Conservation (phyloP, 2,888 invertebrate species). For the Dynastes hyllus region DNA sequence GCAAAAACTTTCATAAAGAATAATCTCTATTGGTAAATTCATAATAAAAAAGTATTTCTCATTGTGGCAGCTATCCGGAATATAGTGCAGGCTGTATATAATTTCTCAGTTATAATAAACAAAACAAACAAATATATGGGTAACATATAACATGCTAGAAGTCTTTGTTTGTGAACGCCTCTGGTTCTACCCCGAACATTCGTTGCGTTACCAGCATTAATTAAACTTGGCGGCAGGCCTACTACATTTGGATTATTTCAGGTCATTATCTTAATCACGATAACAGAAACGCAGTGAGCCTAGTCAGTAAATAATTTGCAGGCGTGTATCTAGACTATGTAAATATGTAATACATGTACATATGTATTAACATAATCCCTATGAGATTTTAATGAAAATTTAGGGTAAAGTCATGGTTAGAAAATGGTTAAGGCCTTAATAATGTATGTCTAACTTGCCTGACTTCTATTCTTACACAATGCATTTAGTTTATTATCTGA, state of each 20-base stretch:
- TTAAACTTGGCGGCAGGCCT: slow-evolving; percentile 35
- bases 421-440: no score
- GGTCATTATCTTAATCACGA: slow-evolving; percentile 39
- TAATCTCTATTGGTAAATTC: no score
- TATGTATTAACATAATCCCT: neutral
- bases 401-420: neutral
- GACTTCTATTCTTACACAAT: no score
- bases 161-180: slow-evolving; percentile 4
- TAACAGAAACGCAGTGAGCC: slow-evolving; percentile 14
- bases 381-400: neutral
- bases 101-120: no score
- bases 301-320: slow-evolving; percentile 20
- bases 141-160: neutral
- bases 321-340: neutral
- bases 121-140: no score
- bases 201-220: slow-evolving; percentile 18
- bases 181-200: neutral
- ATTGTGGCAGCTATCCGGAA: no score
- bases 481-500: no score
- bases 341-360: neutral
- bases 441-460: no score
- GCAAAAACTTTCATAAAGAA: no score
- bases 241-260: slow-evolving; percentile 7
- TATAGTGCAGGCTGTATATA: no score
- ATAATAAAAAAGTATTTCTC: no score